Base-by-base conservation (phyloP, 2,113 vertebrate species). In the Ariopsis seemanni region DNA sequence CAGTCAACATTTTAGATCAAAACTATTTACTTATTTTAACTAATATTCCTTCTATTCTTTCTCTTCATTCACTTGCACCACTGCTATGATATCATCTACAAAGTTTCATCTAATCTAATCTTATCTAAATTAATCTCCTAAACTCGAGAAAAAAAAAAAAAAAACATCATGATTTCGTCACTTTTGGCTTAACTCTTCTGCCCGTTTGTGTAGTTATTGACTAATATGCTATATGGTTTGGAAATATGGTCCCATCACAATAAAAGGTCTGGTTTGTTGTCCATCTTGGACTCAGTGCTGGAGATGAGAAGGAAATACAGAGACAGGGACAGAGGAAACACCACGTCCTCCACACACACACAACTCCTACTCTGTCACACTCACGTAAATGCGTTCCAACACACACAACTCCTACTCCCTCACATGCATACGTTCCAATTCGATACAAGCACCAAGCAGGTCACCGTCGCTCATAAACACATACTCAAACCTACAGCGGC, bases 301-400 rank as follows among this genome's bases (percentile, higher is more conserved):
- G 30, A 60, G 55, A 34, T 34, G 9, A 34, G 27, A 2, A 34
- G 10, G 7, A 57, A 34, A 15, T 67, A 7, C 62, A 11, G 15
- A 74, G 20, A 20, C 27, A 42, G 69, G 82, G 30, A 42, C 34
- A 91, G 52, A 82, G 91, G 91, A 87, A 92, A 93, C 88, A 90
- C 93, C 91, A 86, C 91, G 67, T 22, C 17, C 69, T 83, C 67
- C 87, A 90, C 83, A 86, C 63, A 67, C 15, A 88, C 34, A 74
- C 84, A 9, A 55, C 74, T 74, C 83, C 67, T 65, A 89, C 78
- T 42, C 60, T 30, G 25, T 62, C 78, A 42, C 63, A 42, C 58
- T 34, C 48, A 75, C 27, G 10, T 58, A 77, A 10, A 82, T 71
- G 55, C 25, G 22, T 86, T 81, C 75, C 57, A 86, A 63, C 57